These are phyloP conservation scores for Dinoponera quadriceps DNA, from an alignment of 1,140 invertebrate genomes.

Conservation along the genomic window DNA sequence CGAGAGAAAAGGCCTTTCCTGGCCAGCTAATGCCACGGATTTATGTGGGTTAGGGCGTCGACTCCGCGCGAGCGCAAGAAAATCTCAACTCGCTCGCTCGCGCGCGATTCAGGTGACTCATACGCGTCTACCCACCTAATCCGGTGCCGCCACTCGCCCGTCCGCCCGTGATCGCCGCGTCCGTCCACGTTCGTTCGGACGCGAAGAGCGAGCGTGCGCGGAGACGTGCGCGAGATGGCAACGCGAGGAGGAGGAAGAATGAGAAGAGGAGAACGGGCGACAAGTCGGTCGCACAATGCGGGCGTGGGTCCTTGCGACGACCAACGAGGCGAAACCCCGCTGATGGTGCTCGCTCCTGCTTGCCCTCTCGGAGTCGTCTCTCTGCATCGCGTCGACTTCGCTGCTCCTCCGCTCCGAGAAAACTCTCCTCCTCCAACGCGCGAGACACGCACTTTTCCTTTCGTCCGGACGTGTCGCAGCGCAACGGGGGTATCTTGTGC, in stretches of 20 bases:
- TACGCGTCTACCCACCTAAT: constrained; percentile 77
- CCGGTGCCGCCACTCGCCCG: constrained; percentile 61
- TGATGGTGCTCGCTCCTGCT: background rate
- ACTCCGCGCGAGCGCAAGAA: constrained; percentile 69
- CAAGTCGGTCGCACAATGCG: constrained; percentile 76
- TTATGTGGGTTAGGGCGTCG: constrained; percentile 79
- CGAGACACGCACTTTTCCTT: constrained; percentile 70
- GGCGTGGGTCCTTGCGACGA: constrained; percentile 74
- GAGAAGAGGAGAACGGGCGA: constrained; percentile 66
- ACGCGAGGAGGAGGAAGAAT: constrained; percentile 31
- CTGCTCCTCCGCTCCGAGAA: constrained; percentile 21
- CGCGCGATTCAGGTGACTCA: constrained; percentile 69
- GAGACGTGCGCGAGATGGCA: constrained; percentile 32
- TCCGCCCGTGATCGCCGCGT: constrained; percentile 29
- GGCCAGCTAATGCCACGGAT: constrained; percentile 72
- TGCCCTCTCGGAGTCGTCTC: background rate
- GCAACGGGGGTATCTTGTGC: constrained; percentile 60
- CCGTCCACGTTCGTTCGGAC: background rate
- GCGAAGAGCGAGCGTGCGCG: constrained; percentile 34
- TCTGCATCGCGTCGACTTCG: background rate
- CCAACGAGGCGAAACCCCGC: constrained; percentile 70
- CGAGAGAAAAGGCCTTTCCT: constrained; percentile 72
- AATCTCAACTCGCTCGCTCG: constrained; percentile 70
- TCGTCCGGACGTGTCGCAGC: constrained; percentile 61
- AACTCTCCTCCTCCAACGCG: constrained; percentile 11